These are phyloP conservation scores for Stenopsyche tienmushanensis DNA, from an alignment of 1,140 invertebrate genomes.

Conservation along the genomic window DNA sequence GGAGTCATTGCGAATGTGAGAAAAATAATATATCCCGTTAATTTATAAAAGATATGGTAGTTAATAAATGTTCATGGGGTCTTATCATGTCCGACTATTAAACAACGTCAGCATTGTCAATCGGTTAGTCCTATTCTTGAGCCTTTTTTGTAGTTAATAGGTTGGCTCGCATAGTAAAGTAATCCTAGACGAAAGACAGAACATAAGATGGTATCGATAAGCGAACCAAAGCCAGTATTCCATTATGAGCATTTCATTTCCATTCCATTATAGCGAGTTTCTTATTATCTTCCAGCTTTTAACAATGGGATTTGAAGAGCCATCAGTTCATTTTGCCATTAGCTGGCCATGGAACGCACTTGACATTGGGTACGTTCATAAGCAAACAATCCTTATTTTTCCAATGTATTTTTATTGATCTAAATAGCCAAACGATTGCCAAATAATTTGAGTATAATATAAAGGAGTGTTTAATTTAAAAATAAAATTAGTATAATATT, in stretches of 20 bases:
- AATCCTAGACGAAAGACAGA: not conserved
- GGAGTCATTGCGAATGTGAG: no score
- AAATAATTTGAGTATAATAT: not conserved
- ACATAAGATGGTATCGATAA: not conserved
- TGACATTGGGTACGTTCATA: conserved; percentile 15
- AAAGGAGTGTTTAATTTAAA: not conserved
- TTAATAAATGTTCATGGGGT: no score
- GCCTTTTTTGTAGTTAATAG: not conserved
- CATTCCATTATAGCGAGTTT: conserved; percentile 32
- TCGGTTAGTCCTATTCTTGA: not conserved
- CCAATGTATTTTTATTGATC: not conserved
- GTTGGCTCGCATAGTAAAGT: not conserved
- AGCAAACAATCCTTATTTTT: no score
- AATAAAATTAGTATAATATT: no score
- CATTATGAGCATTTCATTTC: conserved; percentile 26
- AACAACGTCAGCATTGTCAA: no score
- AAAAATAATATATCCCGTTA: no score
- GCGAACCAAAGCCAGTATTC: not conserved
- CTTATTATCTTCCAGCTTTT: conserved; percentile 26
- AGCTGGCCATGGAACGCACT: conserved; percentile 16
- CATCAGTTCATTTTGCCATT: conserved; percentile 26
- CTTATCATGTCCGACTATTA: no score
- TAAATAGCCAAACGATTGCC: not conserved
- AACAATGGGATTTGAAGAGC: conserved; percentile 30
- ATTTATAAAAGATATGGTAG: no score